Base-by-base conservation (phyloP, 2,888 invertebrate species). In the Leptopilina syphax region DNA sequence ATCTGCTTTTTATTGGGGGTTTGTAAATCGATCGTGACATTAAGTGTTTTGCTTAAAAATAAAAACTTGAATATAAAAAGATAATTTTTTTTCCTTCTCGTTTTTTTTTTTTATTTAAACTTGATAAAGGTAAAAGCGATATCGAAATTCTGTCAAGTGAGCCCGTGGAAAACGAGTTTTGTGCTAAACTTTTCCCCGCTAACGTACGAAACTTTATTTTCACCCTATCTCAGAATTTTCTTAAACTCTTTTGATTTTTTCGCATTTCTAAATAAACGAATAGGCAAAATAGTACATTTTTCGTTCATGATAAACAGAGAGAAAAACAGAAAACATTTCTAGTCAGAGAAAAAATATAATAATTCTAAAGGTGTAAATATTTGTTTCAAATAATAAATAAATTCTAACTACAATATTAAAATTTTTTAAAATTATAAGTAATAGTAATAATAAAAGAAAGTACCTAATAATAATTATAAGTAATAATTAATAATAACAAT, bases 91-190 rank as follows among this genome's bases (percentile, higher is more conserved):
- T 47, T 47, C 9, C 1, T 47, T 47, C 9, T 47, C 47, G 50
- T 50, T 10, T 10, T 50, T 50, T 50, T 47, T 50, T 13, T 13
- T 70, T 27, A 47, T 54, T 70, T 54, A 47, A 70, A 50, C 54
- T 70, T 10, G 70, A 54, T 70, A 9, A 54, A 70, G 27, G 50
- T 54, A 70, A 50, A 54, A 70, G 27, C 54, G 50, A 54, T 70
- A 70, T 70, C 27, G 70, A 70, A 70, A 54, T 70, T 54, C 70
- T 70, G 70, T 54, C 70, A 70, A 54, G 50, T 24, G n/a, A 70
- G 54, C 13, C n/a, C 54, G 70, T 34, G 27, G 54, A 70, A 54
- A n/a, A 27, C 54, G 50, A 70, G 70, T 63, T 70, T 70, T 70
- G 27, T 54, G 54, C 27, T 70, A 27, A 70, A 70, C 54, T 70